Conservation (phyloP, 2,797 vertebrate species). For the Oreochromis mossambicus region DNA sequence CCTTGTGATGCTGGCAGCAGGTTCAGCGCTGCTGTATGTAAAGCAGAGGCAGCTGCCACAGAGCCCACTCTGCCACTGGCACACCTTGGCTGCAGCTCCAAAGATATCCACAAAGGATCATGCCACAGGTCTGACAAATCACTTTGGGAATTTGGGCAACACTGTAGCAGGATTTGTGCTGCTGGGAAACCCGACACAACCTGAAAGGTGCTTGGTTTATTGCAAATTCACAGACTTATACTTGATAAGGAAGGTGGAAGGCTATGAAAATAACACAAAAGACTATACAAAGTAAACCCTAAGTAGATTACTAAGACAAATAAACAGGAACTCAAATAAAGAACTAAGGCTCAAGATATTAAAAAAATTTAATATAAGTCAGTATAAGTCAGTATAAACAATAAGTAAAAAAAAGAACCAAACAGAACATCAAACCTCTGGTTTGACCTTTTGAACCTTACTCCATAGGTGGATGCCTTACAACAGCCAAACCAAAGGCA, state of each 20-base stretch:
- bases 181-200: background rate
- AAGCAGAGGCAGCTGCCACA: background rate
- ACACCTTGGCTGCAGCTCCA: background rate
- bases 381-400: background rate
- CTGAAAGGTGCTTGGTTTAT: background rate
- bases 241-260: background rate
- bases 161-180: background rate
- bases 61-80: background rate
- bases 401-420: background rate
- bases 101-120: background rate
- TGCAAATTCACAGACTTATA: background rate
- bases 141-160: background rate
- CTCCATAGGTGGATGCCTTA: conserved; percentile 86
- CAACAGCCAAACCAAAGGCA: conserved; percentile 79
- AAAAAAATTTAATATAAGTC: background rate
- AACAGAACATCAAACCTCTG: background rate
- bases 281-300: background rate
- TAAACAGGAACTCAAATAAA: background rate
- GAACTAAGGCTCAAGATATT: background rate
- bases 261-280: background rate
- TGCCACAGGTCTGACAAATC: background rate
- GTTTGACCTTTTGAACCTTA: conserved; percentile 10
- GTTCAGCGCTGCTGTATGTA: too few relatives aligned
- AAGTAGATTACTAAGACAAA: background rate
- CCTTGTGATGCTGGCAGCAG: background rate